Evolutionary conservation across 2,113 vertebrate genomes (phyloP).

Genomic region (Cebus imitator): DNA sequence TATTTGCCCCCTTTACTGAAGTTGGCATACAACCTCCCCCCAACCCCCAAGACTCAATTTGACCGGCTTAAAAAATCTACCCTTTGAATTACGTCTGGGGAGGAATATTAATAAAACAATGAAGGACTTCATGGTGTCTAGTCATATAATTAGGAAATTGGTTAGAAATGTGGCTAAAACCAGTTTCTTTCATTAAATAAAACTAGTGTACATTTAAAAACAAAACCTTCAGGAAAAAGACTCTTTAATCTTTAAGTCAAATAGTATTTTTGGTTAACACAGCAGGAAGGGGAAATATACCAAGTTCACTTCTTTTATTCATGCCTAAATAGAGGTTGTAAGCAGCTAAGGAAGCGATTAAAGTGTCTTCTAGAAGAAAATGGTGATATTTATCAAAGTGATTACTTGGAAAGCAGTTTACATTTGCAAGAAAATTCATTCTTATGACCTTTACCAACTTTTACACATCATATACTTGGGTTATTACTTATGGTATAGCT

Average conservation of each 20-base stretch:
- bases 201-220: not conserved
- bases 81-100: constrained; percentile 39
- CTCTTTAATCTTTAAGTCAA: constrained; percentile 70
- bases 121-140: constrained; percentile 45
- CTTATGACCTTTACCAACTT: constrained; percentile 35
- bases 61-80: constrained; percentile 22
- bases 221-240: constrained; percentile 62
- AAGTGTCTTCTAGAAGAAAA: constrained; percentile 37
- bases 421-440: not conserved
- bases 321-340: not conserved
- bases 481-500: not conserved
- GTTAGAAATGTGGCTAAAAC: constrained; percentile 73
- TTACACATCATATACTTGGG: not conserved
- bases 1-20: not conserved
- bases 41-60: too few species aligned
- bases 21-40: too few species aligned
- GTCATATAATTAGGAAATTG: constrained; percentile 64
- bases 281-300: not conserved
- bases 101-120: constrained; percentile 39
- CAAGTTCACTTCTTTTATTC: constrained; percentile 9
- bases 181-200: constrained; percentile 48
- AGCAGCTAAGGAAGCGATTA: not conserved
- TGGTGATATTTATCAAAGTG: not conserved
- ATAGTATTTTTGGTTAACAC: not conserved
- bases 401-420: constrained; percentile 32